phyloP scores from a whole-genome alignment of 2,797 vertebrate genomes.

The Columba guinea region DNA sequence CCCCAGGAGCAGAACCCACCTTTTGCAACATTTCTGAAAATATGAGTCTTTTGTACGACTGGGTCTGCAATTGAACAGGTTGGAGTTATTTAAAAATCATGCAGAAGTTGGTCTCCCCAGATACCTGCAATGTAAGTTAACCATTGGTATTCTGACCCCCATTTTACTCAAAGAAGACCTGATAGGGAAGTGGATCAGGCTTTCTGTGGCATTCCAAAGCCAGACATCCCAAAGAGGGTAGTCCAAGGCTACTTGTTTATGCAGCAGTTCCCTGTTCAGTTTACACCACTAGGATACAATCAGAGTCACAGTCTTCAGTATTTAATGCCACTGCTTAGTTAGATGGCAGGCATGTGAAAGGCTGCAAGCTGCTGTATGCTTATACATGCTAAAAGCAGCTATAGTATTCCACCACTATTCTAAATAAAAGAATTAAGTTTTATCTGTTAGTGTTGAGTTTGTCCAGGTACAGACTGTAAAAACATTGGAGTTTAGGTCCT shows the following conservation, averaged over 20 bases:
- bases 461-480: background rate
- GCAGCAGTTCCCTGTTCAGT: background rate
- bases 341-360: background rate
- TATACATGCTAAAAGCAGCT: background rate
- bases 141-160: background rate
- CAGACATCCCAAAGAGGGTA: background rate
- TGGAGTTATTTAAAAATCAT: background rate
- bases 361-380: background rate
- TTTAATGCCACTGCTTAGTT: background rate
- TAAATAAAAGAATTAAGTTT: background rate
- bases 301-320: background rate
- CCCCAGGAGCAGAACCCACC: background rate
- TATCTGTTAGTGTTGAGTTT: background rate
- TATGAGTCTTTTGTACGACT: background rate
- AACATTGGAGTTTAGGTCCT: background rate
- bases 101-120: background rate
- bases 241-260: background rate
- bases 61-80: background rate
- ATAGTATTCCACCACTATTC: background rate
- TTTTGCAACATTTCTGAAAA: background rate
- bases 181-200: background rate
- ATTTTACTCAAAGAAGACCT: background rate
- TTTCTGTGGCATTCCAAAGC: background rate
- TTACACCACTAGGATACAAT: background rate
- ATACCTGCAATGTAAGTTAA: background rate